Conservation (phyloP, 2,113 vertebrate species). For the Tauraco erythrolophus region DNA sequence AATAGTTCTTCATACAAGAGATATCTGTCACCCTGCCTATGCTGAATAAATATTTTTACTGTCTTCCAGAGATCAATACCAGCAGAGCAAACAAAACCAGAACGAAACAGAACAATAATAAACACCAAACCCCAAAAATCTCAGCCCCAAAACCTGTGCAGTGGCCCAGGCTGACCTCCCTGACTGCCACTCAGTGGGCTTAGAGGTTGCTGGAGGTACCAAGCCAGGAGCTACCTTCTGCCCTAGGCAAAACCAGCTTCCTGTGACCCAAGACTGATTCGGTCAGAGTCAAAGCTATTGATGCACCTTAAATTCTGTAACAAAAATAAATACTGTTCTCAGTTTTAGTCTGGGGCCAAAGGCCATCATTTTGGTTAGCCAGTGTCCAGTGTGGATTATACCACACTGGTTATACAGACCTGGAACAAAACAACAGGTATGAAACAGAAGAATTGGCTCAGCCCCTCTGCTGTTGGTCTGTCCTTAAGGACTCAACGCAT, state of each 20-base stretch:
- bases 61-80: neutral
- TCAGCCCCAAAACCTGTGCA: neutral
- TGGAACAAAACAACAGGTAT: neutral
- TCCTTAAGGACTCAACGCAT: neutral
- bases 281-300: fast-evolving
- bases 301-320: neutral
- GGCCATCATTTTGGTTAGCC: neutral
- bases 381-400: neutral
- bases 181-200: neutral
- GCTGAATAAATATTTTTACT: slow-evolving; percentile 53
- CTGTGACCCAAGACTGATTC: neutral
- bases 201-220: neutral
- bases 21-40: slow-evolving; percentile 50
- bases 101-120: neutral
- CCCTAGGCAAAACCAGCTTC: neutral
- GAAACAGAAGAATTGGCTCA: neutral
- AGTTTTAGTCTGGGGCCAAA: neutral
- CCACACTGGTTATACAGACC: neutral
- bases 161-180: neutral
- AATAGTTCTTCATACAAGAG: slow-evolving; percentile 62
- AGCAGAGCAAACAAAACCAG: neutral
- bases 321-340: neutral
- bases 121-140: fast-evolving
- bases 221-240: neutral
- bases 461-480: neutral